Evolutionary conservation across 1,140 invertebrate species (phyloP).

Genomic region (Wiebesia pumilae): DNA sequence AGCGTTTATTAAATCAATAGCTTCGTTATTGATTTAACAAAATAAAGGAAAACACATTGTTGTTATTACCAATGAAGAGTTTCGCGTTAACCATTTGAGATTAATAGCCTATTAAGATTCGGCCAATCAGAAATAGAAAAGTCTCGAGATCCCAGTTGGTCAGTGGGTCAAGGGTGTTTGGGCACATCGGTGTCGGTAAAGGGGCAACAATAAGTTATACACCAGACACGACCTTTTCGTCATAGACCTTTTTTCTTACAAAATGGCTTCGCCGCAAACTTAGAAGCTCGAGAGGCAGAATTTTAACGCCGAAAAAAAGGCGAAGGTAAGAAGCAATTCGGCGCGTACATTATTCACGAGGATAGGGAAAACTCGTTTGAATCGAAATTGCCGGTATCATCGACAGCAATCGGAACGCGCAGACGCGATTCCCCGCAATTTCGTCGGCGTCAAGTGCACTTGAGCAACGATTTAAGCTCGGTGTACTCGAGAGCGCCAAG

Average conservation of each 20-base stretch:
- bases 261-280: background rate
- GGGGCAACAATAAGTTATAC: background rate
- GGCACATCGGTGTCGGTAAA: conserved; percentile 28
- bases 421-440: background rate
- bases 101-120: conserved; percentile 30
- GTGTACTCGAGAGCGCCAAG: background rate
- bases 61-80: background rate
- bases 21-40: background rate
- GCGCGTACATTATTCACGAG: background rate
- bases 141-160: conserved; percentile 7
- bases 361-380: background rate
- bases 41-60: background rate
- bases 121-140: conserved; percentile 19
- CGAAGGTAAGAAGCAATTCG: background rate
- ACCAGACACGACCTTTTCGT: background rate
- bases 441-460: background rate
- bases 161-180: conserved; percentile 48
- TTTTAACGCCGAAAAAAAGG: background rate
- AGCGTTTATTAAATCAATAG: background rate
- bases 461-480: background rate
- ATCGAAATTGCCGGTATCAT: background rate
- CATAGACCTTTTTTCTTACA: background rate
- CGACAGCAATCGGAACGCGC: background rate
- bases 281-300: background rate
- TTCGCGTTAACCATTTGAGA: background rate